Conservation (phyloP, 1,140 invertebrate genomes). For the Lerema accius region DNA sequence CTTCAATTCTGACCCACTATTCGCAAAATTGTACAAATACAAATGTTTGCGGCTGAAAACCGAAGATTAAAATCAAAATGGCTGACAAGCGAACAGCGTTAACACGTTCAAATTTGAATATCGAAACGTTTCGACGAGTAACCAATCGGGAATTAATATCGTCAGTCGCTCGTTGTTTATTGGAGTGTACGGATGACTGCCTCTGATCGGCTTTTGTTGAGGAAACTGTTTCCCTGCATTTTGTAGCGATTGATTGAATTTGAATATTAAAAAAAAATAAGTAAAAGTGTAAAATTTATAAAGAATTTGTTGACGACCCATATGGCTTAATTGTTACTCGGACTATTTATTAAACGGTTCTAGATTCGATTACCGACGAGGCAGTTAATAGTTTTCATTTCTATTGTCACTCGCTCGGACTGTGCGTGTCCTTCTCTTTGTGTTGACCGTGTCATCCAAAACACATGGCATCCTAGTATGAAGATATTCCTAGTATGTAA, state of each 20-base stretch:
- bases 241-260: not conserved
- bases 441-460: no score
- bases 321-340: no score
- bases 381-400: no score
- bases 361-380: no score
- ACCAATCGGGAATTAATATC: constrained; percentile 73
- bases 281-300: not conserved
- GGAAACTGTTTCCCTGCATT: constrained; percentile 47
- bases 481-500: no score
- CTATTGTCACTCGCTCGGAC: no score
- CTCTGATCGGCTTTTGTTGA: constrained; percentile 54
- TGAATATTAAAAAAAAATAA: not conserved
- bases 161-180: constrained; percentile 61
- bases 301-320: not conserved
- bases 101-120: constrained; percentile 1
- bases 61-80: constrained; percentile 29
- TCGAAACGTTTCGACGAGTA: constrained; percentile 16
- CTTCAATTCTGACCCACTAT: not conserved
- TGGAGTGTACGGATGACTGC: constrained; percentile 64
- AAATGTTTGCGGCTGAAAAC: constrained; percentile 24
- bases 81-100: constrained; percentile 5
- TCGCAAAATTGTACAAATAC: not conserved
- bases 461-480: no score
- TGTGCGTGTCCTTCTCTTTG: no score
- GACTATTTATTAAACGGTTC: no score